Percentiles rank a stretch among this genome's conserved stretches.
Conservation (phyloP, 1,140 invertebrate species). For the Drosophila lacertosa region DNA sequence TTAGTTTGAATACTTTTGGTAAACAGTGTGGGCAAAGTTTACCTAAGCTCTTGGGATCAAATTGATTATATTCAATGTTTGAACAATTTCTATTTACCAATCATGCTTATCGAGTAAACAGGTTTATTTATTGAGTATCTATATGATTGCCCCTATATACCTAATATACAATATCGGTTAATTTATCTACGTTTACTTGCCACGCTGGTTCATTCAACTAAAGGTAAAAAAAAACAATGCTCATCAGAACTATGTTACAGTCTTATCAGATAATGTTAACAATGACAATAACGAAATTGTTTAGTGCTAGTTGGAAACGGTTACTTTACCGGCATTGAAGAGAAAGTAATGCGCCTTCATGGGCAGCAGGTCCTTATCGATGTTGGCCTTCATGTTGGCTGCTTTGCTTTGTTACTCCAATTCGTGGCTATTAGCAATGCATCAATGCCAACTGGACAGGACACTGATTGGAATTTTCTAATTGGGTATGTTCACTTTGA, state of each 20-base stretch:
- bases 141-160: not conserved
- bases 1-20: not conserved
- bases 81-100: constrained; percentile 17
- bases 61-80: constrained; percentile 19
- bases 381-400: constrained; percentile 77
- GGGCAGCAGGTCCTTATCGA: constrained; percentile 91
- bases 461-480: not conserved
- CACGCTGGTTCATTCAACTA: not conserved
- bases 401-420: constrained; percentile 10
- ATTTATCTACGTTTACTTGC: not conserved
- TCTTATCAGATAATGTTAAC: constrained; percentile 6
- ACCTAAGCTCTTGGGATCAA: constrained; percentile 4
- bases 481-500: not conserved
- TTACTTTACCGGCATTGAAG: constrained; percentile 91
- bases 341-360: constrained; percentile 95
- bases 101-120: constrained; percentile 8
- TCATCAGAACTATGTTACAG: no score
- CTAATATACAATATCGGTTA: not conserved
- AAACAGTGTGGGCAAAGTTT: constrained; percentile 5
- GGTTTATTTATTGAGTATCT: constrained; percentile 10
- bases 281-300: constrained; percentile 18
- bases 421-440: constrained; percentile 7
- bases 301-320: not conserved
- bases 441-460: constrained; percentile 9
- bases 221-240: not conserved